Evolutionary conservation across 2,888 invertebrate genomes (phyloP).

Genomic region (Dasysyrphus tricinctus): DNA sequence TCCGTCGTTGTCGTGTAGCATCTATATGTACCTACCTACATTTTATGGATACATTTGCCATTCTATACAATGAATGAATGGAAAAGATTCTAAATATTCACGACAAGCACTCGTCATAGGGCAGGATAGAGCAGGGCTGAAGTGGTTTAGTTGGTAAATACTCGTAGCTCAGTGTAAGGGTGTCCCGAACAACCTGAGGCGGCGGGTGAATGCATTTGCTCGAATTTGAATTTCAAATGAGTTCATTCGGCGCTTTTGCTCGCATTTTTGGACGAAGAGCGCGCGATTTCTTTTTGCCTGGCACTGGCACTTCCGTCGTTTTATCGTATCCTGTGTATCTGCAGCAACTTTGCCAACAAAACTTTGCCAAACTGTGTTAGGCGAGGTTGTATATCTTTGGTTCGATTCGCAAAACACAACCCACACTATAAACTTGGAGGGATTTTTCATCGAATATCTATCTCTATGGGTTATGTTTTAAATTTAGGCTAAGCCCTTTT

Average conservation of each 20-base stretch:
- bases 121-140: slow-evolving; percentile 12
- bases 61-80: slow-evolving; percentile 45
- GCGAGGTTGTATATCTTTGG: neutral
- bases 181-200: slow-evolving; percentile 59
- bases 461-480: neutral
- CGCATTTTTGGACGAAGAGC: slow-evolving; percentile 41
- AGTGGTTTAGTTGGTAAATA: slow-evolving; percentile 16
- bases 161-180: slow-evolving; percentile 22
- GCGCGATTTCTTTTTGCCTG: slow-evolving; percentile 42
- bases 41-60: slow-evolving; percentile 20
- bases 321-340: slow-evolving; percentile 39
- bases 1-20: slow-evolving; percentile 6
- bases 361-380: neutral
- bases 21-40: neutral
- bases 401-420: slow-evolving; percentile 39
- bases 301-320: slow-evolving; percentile 46
- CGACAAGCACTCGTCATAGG: slow-evolving; percentile 41
- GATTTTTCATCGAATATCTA: slow-evolving; percentile 31
- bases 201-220: slow-evolving; percentile 70
- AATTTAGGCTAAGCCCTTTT: slow-evolving; percentile 45
- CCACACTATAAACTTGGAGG: slow-evolving; percentile 7
- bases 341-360: neutral
- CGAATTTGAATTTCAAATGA: slow-evolving; percentile 75
- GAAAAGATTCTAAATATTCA: slow-evolving; percentile 38
- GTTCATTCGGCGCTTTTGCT: slow-evolving; percentile 30